Base-by-base conservation (phyloP, 2,797 vertebrate species). In the Aselliscus stoliczkanus region DNA sequence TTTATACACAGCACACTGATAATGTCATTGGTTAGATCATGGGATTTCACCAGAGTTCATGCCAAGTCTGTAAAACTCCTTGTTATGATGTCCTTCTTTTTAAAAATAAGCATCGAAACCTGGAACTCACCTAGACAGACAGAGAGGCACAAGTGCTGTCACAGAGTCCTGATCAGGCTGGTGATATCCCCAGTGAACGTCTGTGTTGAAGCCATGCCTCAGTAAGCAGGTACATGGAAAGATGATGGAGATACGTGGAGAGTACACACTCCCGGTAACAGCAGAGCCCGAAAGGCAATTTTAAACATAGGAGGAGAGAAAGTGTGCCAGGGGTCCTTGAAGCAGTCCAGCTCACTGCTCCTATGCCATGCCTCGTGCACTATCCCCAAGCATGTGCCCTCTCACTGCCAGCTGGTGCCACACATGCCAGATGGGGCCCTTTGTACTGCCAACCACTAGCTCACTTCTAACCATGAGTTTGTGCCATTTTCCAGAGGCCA, bases 211-310 rank as follows among this genome's bases (percentile, higher is more conserved):
- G 39, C 44, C 65, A 54, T 5, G 52, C 52, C 52, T 54, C 15
- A 20, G 11, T 81, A 42, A 77, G 75, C 93, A 95, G 92, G 86
- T 0, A 34, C 64, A 91, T 92, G 5, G 75, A 54, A 88, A 88
- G 88, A 76, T 70, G 79, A 90, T 72, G 82, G 60, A 60, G 90
- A 64, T 77, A 86, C 93, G 67, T 79, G 2, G 34, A 87, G 92
- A 95, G 86, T 83, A 90, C 87, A 93, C 52, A 79, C 39, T n/a
- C 37, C 27, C 20, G 85, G 93, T 86, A 92, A 88, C 88, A 88
- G 58, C 11, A 81, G 81, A 65, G 69, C 76, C 94, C 86, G 82
- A 94, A 96, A 96, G 88, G 67, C 85, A 84, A 60, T 93, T 92
- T 84, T 90, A 83, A 94, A 90, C 69, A 88, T 4, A 62, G 42